These are phyloP conservation scores for Podotricha telesiphe DNA, from an alignment of 2,888 invertebrate species.

Conservation along the genomic window DNA sequence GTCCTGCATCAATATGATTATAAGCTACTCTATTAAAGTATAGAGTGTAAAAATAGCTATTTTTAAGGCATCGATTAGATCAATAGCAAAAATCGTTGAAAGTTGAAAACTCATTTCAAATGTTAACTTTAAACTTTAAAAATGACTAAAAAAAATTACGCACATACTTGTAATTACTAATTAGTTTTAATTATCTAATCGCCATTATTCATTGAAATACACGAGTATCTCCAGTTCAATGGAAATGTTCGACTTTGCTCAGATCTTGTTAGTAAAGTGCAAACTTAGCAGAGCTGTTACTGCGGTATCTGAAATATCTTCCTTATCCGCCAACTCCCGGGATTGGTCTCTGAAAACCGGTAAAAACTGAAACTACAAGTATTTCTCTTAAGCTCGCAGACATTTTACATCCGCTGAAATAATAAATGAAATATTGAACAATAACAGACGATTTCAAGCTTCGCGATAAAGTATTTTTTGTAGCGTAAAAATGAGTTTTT, in stretches of 20 bases:
- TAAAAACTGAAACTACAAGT: conserved; percentile 16
- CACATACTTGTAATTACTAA: conserved; percentile 2
- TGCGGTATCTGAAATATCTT: conserved; percentile 31
- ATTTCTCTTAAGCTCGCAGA: background rate
- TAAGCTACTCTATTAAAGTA: no score
- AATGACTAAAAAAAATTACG: background rate
- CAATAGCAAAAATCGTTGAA: no score
- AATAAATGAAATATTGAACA: background rate
- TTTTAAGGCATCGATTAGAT: no score
- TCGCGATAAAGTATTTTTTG: background rate
- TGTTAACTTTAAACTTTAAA: no score
- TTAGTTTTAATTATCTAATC: conserved; percentile 12
- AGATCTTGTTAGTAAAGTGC: conserved; percentile 33
- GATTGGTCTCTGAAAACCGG: conserved; percentile 15
- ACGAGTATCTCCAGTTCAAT: conserved; percentile 23
- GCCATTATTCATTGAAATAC: conserved; percentile 10
- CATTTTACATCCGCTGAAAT: background rate
- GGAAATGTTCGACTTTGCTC: conserved; percentile 30
- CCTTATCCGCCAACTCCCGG: conserved; percentile 11
- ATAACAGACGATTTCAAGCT: background rate
- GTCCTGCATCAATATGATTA: no score
- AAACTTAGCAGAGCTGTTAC: conserved; percentile 29
- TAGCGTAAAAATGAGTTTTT: no score
- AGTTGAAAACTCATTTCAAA: no score
- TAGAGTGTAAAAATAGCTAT: no score